These are phyloP conservation scores for Mastomys natalensis DNA, from an alignment of 2,113 vertebrate species.

Conservation along the genomic window DNA sequence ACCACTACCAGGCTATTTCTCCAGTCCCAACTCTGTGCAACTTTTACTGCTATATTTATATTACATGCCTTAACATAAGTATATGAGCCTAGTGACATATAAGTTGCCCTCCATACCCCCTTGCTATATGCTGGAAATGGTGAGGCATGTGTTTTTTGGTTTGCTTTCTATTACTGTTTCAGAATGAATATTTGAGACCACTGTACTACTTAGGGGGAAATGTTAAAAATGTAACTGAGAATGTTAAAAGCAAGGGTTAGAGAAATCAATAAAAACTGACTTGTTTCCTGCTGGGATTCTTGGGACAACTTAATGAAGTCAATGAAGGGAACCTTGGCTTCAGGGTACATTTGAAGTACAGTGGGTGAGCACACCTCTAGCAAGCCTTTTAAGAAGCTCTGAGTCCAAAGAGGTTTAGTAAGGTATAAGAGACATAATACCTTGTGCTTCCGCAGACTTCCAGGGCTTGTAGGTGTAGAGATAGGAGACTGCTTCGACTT, in stretches of 20 bases:
- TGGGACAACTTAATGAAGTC: not conserved
- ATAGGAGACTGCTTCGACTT: slow-evolving; percentile 99
- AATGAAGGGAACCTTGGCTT: slow-evolving; percentile 26
- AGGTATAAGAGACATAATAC: slow-evolving; percentile 94
- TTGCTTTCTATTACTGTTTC: not conserved
- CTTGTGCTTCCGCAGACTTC: slow-evolving; percentile 98
- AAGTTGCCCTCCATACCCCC: not conserved
- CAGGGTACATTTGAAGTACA: not conserved
- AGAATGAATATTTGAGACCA: slow-evolving; percentile 18
- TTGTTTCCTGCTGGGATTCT: slow-evolving; percentile 37
- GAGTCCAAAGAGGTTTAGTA: slow-evolving; percentile 85
- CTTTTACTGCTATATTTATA: slow-evolving; percentile 29
- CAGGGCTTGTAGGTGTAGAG: slow-evolving; percentile 97
- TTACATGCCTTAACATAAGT: not conserved
- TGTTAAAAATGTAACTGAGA: not conserved
- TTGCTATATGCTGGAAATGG: not conserved
- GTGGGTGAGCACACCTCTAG: slow-evolving; percentile 32
- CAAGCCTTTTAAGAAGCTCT: slow-evolving; percentile 51
- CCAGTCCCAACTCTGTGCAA: not conserved
- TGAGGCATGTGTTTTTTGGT: not conserved
- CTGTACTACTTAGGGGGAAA: not conserved
- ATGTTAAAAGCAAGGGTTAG: slow-evolving; percentile 6
- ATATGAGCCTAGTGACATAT: not conserved
- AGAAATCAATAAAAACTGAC: slow-evolving; percentile 46
- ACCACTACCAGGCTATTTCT: not conserved